phyloP scores from a whole-genome alignment of 2,113 vertebrate genomes.

The Nanorana parkeri region DNA sequence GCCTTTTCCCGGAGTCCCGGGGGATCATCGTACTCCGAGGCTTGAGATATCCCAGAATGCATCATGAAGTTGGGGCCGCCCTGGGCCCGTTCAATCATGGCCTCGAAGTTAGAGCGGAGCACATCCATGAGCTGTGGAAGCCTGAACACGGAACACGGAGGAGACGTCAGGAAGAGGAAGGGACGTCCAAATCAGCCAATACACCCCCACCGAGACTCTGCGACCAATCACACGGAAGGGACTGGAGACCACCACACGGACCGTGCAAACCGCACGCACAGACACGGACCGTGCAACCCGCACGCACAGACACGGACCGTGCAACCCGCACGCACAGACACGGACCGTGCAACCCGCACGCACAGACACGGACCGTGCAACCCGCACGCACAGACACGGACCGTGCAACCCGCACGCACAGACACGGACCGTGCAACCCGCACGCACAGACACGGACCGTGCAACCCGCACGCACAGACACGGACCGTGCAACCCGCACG shows the following conservation, averaged over 20 bases:
- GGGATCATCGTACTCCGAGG: slow-evolving; percentile 96
- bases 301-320: slow-evolving; percentile 3
- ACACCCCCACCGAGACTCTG: background rate
- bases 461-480: background rate
- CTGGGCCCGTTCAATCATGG: slow-evolving; percentile 97
- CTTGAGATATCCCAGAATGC: slow-evolving; percentile 98
- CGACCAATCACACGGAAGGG: too few relatives aligned
- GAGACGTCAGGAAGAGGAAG: background rate
- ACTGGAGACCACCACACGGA: background rate
- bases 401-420: background rate
- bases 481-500: background rate
- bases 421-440: background rate
- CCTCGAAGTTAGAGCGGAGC: slow-evolving; percentile 97
- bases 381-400: background rate
- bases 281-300: background rate
- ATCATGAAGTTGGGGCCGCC: slow-evolving; percentile 99
- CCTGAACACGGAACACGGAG: slow-evolving; percentile 65
- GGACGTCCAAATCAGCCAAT: too few relatives aligned
- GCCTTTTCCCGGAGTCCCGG: slow-evolving; percentile 97
- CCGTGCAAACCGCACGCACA: too few relatives aligned
- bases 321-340: background rate
- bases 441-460: slow-evolving; percentile 3
- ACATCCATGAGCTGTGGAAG: slow-evolving; percentile 98
- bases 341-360: background rate
- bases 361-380: background rate